These are phyloP conservation scores for Hydrophis major DNA, from an alignment of 2,797 vertebrate genomes.

Conservation along the genomic window DNA sequence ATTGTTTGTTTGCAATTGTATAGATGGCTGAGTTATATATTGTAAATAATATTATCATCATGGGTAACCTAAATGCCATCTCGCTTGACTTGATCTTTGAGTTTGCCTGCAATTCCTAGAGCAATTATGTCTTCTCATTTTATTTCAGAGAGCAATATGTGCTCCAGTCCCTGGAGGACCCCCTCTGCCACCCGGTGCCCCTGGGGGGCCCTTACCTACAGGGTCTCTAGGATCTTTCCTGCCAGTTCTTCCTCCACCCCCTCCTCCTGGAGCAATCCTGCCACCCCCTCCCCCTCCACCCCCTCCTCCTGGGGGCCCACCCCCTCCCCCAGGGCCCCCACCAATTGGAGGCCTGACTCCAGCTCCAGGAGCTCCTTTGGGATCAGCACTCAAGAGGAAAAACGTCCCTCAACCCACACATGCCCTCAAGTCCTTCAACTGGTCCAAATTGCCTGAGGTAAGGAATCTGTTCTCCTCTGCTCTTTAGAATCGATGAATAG, in stretches of 20 bases:
- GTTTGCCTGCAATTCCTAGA: background rate
- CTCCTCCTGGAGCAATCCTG: conserved; percentile 62
- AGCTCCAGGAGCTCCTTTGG: conserved; percentile 85
- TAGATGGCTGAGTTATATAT: background rate
- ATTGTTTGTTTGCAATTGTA: background rate
- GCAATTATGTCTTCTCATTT: conserved; percentile 39
- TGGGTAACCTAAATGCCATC: background rate
- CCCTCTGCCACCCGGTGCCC: conserved; percentile 76
- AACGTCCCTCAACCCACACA: conserved; percentile 92
- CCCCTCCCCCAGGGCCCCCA: conserved; percentile 82
- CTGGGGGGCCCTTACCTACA: conserved; percentile 74
- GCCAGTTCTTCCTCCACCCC: conserved; percentile 76
- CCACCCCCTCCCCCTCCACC: conserved; percentile 76
- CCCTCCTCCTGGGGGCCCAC: conserved; percentile 81
- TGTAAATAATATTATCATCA: background rate
- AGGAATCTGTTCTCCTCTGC: conserved; percentile 28
- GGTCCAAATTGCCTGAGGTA: conserved; percentile 95
- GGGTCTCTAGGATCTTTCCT: conserved; percentile 74
- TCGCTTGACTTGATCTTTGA: background rate
- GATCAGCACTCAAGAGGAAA: conserved; percentile 85
- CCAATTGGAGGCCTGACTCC: conserved; percentile 80
- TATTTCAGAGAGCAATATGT: conserved; percentile 69
- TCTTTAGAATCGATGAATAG: background rate
- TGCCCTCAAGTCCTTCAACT: conserved; percentile 97
- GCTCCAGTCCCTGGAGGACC: conserved; percentile 74